phyloP scores from a whole-genome alignment of 92 coral and sea anemone species.

The Desmophyllum pertusum region DNA sequence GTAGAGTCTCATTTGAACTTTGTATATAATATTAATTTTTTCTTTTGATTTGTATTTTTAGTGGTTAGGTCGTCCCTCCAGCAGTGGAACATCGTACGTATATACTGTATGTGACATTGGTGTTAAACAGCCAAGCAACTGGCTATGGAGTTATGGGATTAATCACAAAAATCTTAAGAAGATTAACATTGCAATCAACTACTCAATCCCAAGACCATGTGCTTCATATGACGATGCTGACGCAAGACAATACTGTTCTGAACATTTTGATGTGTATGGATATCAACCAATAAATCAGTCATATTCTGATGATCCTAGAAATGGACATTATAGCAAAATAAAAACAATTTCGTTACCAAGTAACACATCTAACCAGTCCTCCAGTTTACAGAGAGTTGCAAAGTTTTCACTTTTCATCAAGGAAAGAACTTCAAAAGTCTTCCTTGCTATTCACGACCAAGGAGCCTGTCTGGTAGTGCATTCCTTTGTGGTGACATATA shows the following conservation, averaged over 20 bases:
- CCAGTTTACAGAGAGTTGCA: conserved; percentile 17
- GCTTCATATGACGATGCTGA: neutral
- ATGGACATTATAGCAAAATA: conserved; percentile 25
- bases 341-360: neutral
- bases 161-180: conserved; percentile 40
- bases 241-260: conserved; percentile 16
- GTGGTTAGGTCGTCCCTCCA: neutral
- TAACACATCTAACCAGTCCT: conserved; percentile 1
- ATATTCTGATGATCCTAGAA: conserved; percentile 40
- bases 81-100: neutral
- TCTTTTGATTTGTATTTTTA: too few relatives aligned
- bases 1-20: too few relatives aligned
- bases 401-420: conserved; percentile 36
- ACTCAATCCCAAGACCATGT: conserved; percentile 54
- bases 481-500: conserved; percentile 52
- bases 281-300: conserved; percentile 48
- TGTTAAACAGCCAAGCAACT: conserved; percentile 21
- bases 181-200: conserved; percentile 56
- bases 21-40: too few relatives aligned
- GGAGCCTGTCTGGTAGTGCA: conserved; percentile 63
- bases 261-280: conserved; percentile 54
- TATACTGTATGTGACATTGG: conserved; percentile 36
- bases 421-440: conserved; percentile 47
- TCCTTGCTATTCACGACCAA: conserved; percentile 66
- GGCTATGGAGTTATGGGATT: conserved; percentile 61